These are phyloP conservation scores for Avahi laniger DNA, from an alignment of 2,797 vertebrate genomes.

Conservation along the genomic window DNA sequence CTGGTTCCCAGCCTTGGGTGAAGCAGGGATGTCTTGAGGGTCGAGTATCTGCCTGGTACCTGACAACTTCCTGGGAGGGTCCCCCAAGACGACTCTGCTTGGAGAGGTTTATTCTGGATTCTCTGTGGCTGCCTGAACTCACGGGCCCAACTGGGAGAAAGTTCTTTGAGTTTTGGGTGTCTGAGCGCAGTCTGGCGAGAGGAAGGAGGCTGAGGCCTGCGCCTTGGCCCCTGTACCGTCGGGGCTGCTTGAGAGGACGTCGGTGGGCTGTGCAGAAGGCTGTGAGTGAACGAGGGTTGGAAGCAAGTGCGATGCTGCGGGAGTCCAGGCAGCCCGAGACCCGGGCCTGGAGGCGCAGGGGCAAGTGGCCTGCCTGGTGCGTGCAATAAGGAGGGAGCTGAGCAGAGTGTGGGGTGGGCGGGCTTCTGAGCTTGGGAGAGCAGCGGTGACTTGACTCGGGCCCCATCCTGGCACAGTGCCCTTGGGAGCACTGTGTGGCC, in stretches of 20 bases:
- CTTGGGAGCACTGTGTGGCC: neutral
- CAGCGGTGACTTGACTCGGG: neutral
- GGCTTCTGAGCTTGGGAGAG: neutral
- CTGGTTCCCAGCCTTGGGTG: neutral
- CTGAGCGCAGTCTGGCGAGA: neutral
- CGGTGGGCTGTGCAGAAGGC: neutral
- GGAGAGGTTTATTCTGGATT: neutral
- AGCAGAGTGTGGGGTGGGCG: neutral
- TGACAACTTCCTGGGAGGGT: neutral
- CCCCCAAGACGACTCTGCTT: neutral
- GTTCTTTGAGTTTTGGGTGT: neutral
- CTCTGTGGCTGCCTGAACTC: neutral
- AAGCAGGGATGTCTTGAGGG: neutral
- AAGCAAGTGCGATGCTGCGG: fast-evolving
- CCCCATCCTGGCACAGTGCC: neutral
- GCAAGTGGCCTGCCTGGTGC: neutral
- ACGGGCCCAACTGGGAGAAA: neutral
- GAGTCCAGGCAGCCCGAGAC: neutral
- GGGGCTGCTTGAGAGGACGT: neutral
- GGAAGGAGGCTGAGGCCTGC: neutral
- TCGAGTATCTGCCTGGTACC: neutral
- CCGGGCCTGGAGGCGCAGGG: neutral
- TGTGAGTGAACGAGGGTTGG: neutral
- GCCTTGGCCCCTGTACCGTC: fast-evolving
- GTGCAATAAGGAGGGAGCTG: neutral